phyloP scores from a whole-genome alignment of 2,888 invertebrate species.

The Stenchaetothrips biformis region DNA sequence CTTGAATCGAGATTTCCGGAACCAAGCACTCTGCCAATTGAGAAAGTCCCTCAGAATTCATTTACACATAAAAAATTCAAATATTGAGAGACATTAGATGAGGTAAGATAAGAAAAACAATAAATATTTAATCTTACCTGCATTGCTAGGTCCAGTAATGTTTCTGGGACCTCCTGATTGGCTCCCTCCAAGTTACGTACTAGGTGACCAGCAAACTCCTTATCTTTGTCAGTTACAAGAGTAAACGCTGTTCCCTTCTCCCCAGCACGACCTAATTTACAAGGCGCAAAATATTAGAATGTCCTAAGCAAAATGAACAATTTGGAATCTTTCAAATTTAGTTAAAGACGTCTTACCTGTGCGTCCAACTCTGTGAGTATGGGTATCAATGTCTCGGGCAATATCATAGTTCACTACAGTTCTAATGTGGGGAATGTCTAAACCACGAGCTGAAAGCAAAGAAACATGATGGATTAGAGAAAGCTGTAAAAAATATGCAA shows the following conservation, averaged over 20 bases:
- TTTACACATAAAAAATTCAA: background rate
- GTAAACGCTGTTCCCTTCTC: constrained; percentile 75
- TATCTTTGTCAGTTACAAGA: constrained; percentile 79
- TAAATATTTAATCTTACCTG: constrained; percentile 43
- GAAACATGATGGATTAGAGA: constrained; percentile 27
- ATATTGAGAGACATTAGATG: background rate
- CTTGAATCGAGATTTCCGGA: constrained; percentile 84
- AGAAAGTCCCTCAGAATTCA: background rate
- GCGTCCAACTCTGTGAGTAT: constrained; percentile 84
- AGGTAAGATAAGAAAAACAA: background rate
- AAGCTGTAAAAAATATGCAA: background rate
- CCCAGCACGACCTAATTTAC: constrained; percentile 54
- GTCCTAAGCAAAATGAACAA: background rate
- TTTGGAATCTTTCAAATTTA: background rate
- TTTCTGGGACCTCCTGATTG: constrained; percentile 85
- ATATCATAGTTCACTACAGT: constrained; percentile 97
- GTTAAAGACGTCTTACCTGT: background rate
- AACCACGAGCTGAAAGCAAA: constrained; percentile 68
- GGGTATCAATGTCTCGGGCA: constrained; percentile 96
- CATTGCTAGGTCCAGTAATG: constrained; percentile 86
- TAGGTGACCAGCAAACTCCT: constrained; percentile 94
- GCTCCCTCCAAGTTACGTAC: constrained; percentile 90
- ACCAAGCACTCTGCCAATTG: constrained; percentile 75
- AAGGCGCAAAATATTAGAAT: background rate
- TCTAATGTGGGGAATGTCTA: constrained; percentile 95